Evolutionary conservation across 2,113 vertebrate genomes (phyloP), one percentile per base, ranked within the genome.

Genomic region (Aldabrachelys gigantea): DNA sequence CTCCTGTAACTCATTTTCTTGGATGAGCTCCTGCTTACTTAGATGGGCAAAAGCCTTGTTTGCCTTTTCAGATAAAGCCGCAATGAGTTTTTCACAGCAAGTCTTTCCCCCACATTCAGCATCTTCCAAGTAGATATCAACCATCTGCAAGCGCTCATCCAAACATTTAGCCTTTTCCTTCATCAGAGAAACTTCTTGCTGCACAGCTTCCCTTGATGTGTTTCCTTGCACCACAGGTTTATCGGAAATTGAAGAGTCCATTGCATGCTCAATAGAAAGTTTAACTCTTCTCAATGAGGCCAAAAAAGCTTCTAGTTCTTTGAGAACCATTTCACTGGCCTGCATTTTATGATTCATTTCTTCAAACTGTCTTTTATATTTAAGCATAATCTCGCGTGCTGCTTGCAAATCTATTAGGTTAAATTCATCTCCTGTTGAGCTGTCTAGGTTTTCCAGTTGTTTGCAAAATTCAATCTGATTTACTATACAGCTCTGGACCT

Each of bases 291-390:
- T 98, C 89, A 99, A 87, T 0, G 99, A 99, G 96, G 98, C 97
- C 87, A 99, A 97, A 94, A 99, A 99, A 24, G 94, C 97, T 83
- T 99, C 98, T 17, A 99, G 97, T 79, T 98, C 98, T 8, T 98
- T 98, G 38, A 99, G 98, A 1, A 98, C 98, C 0, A 97, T 98
- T 88, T 99, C 98, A 0, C 97, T 98, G 80, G 98, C 98, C 62
- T 98, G 98, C 78, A 99, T 98, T 95, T 98, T 98, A 91, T 97
- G 97, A 29, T 96, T 95, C 72, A 98, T 97, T 76, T 98, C 98
- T 92, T 99, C 98, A 27, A 99, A 98, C 9, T 98, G 98, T 56
- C 93, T 96, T 95, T 97, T 98, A 97, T 98, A 99, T 75, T 98
- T 96, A 80, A 97, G 86, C 3, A 98, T 97, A 88, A 99, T 97